A percentile compares a stretch with the other conserved stretches of the same genome.
These are phyloP conservation scores for Pan troglodytes DNA, from an alignment of 2,113 vertebrate genomes.

Conservation along the genomic window NHGRI_mPanTro3-v2.1_pri NC_072398.2:175827501-175828000, in stretches of 20 bases:
- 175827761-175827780: slow-evolving; percentile 69
- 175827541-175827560: neutral
- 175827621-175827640: slow-evolving; percentile 72
- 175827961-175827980: slow-evolving; percentile 98
- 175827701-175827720: slow-evolving; percentile 69
- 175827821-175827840: slow-evolving; percentile 38
- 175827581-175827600: slow-evolving; percentile 50
- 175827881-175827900: slow-evolving; percentile 75
- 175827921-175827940: slow-evolving; percentile 95
- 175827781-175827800: slow-evolving; percentile 26
- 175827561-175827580: slow-evolving; percentile 47
- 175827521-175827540: slow-evolving; percentile 42
- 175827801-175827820: slow-evolving; percentile 45
- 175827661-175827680: slow-evolving; percentile 65
- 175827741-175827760: slow-evolving; percentile 51
- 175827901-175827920: slow-evolving; percentile 90
- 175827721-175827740: slow-evolving; percentile 75
- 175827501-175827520: slow-evolving; percentile 9
- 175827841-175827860: slow-evolving; percentile 62
- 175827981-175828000: slow-evolving; percentile 98
- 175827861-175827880: slow-evolving; percentile 46
- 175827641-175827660: slow-evolving; percentile 70
- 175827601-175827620: slow-evolving; percentile 71
- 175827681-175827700: slow-evolving; percentile 73
- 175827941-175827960: slow-evolving; percentile 98